phyloP scores from a whole-genome alignment of 2,113 vertebrate genomes.

The Pantherophis guttatus region DNA sequence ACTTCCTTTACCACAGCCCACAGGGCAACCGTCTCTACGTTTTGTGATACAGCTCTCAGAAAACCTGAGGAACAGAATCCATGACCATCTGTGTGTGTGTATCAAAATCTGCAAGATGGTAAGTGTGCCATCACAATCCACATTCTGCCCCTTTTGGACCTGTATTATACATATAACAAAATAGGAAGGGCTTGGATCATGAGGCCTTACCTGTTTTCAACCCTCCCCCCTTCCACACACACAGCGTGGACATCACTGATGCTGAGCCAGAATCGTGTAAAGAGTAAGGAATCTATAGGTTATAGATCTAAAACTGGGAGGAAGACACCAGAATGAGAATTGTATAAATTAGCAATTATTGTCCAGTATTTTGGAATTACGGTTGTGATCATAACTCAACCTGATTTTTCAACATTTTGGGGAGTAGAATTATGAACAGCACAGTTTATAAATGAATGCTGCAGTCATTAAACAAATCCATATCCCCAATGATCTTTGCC shows the following conservation, averaged over 20 bases:
- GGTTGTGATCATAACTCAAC: not conserved
- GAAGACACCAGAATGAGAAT: not conserved
- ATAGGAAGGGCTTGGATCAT: not conserved
- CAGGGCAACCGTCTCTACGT: not conserved
- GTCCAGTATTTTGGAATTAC: not conserved
- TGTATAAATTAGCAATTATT: not conserved
- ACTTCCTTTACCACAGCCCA: not conserved
- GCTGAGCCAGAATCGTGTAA: not conserved
- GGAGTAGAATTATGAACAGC: not conserved
- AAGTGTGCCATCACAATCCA: not conserved
- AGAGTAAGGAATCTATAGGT: not conserved
- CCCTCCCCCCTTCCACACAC: not conserved
- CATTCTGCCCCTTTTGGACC: not conserved
- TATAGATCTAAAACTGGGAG: not conserved
- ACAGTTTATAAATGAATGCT: too few species aligned
- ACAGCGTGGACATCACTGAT: not conserved
- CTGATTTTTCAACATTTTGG: not conserved
- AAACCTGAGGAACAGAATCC: not conserved
- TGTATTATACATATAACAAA: not conserved
- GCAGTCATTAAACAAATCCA: not conserved
- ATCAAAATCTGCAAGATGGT: not conserved
- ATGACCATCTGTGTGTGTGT: not conserved
- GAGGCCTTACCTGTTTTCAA: not conserved
- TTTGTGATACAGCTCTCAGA: not conserved
- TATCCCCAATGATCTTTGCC: not conserved